Conservation (phyloP, 1,140 invertebrate species). For the Hycleus phaleratus region DNA sequence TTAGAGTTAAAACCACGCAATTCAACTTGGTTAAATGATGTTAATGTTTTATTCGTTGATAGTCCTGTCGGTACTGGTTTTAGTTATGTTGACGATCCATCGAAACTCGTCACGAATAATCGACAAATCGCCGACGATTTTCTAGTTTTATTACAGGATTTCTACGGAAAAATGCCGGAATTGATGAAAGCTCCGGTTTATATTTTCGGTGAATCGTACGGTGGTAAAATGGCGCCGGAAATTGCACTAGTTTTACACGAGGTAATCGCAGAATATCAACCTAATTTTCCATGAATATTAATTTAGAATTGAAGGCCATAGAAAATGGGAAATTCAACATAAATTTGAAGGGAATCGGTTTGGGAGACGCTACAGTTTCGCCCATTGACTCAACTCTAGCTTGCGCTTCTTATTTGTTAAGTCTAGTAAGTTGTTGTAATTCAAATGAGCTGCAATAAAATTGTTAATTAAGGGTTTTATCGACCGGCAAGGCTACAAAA, state of each 20-base stretch:
- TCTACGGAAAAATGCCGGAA: constrained; percentile 52
- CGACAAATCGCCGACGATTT: constrained; percentile 70
- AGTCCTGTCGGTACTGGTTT: constrained; percentile 83
- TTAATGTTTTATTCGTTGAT: constrained; percentile 80
- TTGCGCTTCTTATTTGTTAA: constrained; percentile 71
- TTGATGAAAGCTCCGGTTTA: constrained; percentile 66
- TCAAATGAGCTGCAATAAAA: neutral
- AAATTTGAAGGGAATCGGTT: constrained; percentile 67
- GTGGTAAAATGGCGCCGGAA: constrained; percentile 79
- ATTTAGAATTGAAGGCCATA: constrained; percentile 44
- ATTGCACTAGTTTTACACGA: constrained; percentile 48
- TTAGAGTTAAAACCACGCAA: constrained; percentile 55
- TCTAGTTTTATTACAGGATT: constrained; percentile 55
- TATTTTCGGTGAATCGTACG: constrained; percentile 78
- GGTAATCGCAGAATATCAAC: no score
- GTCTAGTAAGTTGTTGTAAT: constrained; percentile 47
- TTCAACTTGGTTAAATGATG: constrained; percentile 62
- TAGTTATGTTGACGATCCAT: constrained; percentile 61
- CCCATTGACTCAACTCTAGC: constrained; percentile 71
- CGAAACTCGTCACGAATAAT: constrained; percentile 54
- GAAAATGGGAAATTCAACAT: constrained; percentile 53
- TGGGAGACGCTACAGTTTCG: constrained; percentile 84
- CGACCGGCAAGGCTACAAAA: constrained; percentile 50
- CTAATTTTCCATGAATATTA: no score
- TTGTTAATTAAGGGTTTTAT: constrained; percentile 48